Conservation (phyloP, 2,888 invertebrate species). For the Anoplius nigerrimus region DNA sequence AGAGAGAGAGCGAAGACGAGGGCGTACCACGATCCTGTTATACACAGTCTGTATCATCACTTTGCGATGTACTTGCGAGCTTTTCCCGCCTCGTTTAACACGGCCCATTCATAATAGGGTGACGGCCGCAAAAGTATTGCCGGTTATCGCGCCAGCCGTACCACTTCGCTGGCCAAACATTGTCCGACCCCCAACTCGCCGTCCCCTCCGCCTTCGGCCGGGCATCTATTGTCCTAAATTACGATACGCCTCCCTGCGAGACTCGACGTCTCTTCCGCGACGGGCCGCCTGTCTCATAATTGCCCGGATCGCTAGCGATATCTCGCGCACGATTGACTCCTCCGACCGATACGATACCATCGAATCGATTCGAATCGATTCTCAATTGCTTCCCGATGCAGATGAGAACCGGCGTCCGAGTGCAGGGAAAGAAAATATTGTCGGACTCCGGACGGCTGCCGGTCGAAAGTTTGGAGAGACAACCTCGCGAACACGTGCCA, state of each 20-base stretch:
- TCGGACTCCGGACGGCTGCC: no score
- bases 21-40: conserved; percentile 42
- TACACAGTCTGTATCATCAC: conserved; percentile 58
- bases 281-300: conserved; percentile 1
- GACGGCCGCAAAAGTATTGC: conserved; percentile 57
- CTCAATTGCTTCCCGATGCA: no score
- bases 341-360: no score
- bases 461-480: no score
- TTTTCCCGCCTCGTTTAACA: conserved; percentile 66
- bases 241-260: neutral
- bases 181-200: conserved; percentile 51
- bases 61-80: conserved; percentile 64
- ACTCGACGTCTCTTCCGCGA: no score
- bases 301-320: neutral
- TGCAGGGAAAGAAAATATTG: no score
- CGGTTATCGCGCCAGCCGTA: conserved; percentile 49
- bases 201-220: neutral
- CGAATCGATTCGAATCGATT: no score
- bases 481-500: no score
- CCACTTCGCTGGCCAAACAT: conserved; percentile 44
- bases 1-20: neutral
- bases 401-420: no score
- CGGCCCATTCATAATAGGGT: conserved; percentile 60
- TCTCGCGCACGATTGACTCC: no score
- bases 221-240: conserved; percentile 23